A percentile compares a stretch with the other conserved stretches of the same genome.
Evolutionary conservation across 2,888 invertebrate genomes (phyloP).

Genomic region (Capitulum mitella): DNA sequence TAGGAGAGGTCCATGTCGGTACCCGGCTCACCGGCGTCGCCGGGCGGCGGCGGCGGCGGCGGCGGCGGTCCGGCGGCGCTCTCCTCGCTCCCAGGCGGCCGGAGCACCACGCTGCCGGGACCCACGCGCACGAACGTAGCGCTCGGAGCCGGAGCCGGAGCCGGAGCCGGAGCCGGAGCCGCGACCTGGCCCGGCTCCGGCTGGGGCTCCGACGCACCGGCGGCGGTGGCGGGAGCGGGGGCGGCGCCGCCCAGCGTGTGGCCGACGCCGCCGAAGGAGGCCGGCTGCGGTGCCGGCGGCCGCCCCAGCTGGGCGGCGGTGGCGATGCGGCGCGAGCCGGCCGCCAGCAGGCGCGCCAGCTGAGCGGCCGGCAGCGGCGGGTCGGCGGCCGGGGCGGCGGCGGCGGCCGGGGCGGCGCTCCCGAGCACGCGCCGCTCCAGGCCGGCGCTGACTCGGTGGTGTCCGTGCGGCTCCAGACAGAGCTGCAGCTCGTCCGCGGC

Average conservation of each 20-base stretch:
- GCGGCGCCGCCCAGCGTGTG: conserved; percentile 16
- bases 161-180: too few relatives aligned
- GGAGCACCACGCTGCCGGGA: background rate
- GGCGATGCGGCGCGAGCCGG: background rate
- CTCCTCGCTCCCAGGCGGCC: background rate
- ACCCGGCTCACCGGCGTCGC: background rate
- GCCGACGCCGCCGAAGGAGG: background rate
- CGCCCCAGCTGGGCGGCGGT: background rate
- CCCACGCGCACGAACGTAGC: background rate
- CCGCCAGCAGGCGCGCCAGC: background rate
- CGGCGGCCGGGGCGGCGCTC: background rate
- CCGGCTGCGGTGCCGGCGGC: background rate
- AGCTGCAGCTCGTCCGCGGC: background rate
- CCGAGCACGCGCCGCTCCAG: conserved; percentile 14
- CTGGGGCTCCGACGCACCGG: background rate
- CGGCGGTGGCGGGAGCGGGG: background rate
- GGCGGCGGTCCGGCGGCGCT: too few relatives aligned
- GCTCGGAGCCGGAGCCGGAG: background rate
- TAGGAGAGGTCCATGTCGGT: background rate
- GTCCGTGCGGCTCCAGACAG: conserved; percentile 1
- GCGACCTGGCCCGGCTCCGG: too few relatives aligned
- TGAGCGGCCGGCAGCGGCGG: background rate
- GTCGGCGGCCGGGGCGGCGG: background rate
- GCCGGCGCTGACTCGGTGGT: background rate
- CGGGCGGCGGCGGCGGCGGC: background rate